Percentiles rank a stretch among this genome's conserved stretches.
Evolutionary conservation across 1,140 invertebrate species (phyloP).

Genomic region (Aleiodes sp.): DNA sequence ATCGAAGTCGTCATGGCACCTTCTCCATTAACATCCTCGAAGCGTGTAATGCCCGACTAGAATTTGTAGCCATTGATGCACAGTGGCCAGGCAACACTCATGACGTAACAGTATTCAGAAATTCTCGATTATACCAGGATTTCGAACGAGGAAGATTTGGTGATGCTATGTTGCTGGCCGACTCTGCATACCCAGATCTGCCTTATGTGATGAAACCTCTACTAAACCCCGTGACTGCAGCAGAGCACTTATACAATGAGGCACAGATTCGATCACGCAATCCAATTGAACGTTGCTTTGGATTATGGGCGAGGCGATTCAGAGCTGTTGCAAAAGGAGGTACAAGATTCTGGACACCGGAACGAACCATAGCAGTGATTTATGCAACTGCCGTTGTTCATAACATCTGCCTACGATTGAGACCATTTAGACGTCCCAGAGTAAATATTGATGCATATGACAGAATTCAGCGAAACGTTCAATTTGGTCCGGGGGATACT

Average conservation of each 20-base stretch:
- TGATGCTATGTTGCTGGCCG: conserved; percentile 36
- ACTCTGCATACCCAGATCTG: conserved; percentile 35
- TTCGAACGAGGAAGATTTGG: conserved; percentile 38
- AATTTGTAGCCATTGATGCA: conserved; percentile 48
- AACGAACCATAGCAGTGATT: conserved; percentile 23
- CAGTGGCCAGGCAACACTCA: conserved; percentile 51
- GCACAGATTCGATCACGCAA: conserved; percentile 47
- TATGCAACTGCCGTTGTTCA: conserved; percentile 34
- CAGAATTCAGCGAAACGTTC: no score
- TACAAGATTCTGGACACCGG: not conserved
- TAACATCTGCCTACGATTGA: conserved; percentile 29
- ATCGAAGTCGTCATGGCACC: conserved; percentile 48
- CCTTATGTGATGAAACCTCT: conserved; percentile 43
- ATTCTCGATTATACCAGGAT: conserved; percentile 29
- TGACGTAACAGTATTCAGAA: conserved; percentile 47
- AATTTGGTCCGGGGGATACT: no score
- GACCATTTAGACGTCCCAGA: no score
- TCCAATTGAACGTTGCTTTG: conserved; percentile 45
- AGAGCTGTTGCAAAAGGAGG: not conserved
- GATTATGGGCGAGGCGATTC: conserved; percentile 42
- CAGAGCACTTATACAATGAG: conserved; percentile 43
- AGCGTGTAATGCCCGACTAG: conserved; percentile 41
- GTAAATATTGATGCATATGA: no score
- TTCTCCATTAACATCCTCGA: conserved; percentile 54
- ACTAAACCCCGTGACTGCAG: conserved; percentile 26